phyloP scores from a whole-genome alignment of 2,888 invertebrate species.

The Rotaria socialis region DNA sequence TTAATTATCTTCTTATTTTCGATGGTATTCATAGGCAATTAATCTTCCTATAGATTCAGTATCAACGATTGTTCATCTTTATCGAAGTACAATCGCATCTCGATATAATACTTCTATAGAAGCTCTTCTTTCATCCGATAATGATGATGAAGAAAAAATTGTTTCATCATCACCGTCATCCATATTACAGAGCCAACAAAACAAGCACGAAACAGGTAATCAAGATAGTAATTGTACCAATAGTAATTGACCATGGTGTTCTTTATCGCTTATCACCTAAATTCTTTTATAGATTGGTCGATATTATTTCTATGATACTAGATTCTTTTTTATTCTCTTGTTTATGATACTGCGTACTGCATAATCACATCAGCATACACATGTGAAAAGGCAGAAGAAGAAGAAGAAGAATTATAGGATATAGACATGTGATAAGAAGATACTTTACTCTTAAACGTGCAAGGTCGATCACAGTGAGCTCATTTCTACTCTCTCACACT shows the following conservation, averaged over 20 bases:
- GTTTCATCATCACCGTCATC: background rate
- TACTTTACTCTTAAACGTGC: background rate
- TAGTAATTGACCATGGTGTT: background rate
- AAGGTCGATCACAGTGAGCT: background rate
- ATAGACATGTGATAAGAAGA: conserved; percentile 7
- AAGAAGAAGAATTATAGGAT: background rate
- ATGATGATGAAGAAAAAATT: conserved; percentile 18
- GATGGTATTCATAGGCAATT: background rate
- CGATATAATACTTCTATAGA: background rate
- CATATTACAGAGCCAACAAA: background rate
- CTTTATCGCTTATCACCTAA: background rate
- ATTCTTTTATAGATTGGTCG: background rate
- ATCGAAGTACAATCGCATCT: background rate
- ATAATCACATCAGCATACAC: background rate
- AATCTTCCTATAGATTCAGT: background rate
- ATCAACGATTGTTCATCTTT: background rate
- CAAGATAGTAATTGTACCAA: background rate
- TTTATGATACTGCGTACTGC: background rate
- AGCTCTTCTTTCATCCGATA: background rate
- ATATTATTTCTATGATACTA: background rate
- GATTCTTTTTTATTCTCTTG: background rate
- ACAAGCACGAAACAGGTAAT: background rate
- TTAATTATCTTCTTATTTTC: background rate
- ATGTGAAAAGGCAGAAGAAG: background rate
- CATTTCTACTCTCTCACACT: background rate